Evolutionary conservation across 2,797 vertebrate species (phyloP), one percentile per base, ranked within the genome.

Genomic region (Hydrocynus forskahlii): DNA sequence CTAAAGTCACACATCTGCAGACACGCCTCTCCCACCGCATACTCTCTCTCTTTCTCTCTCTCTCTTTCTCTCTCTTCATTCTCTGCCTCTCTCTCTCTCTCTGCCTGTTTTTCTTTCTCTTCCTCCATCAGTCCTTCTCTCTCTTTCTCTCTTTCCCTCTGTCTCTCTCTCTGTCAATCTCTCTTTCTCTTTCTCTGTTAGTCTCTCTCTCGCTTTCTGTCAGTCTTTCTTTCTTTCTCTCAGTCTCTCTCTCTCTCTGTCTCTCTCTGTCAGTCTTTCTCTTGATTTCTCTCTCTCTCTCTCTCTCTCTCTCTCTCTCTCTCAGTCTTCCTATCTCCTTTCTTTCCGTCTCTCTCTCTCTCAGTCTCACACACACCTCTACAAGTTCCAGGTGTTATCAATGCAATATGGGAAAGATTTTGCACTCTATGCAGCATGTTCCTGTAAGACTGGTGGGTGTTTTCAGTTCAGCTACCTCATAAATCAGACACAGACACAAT

Each of bases 331-430:
- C n/a, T n/a, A n/a, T n/a, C n/a, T n/a, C n/a, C 74, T 68, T 21
- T 64, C 74, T n/a, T n/a, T 59, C 55, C 25, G 8, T 12, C 40
- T 43, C 72, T 68, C 14, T 64, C 59, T 13, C 25, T 60, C 19
- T 12, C 45, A 40, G 35, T 64, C n/a, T 38, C 38, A 48, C 21
- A 29, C 35, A 76, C 75, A 67, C 13, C 73, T 86, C 85, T 82
- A 89, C 76, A 86, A 81, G 83, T 76, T 88, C 86, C 87, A 88
- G 85, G 85, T 92, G 88, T 87, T 88, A 84, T 86, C 70, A 70
- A 68, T 84, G 76, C 48, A 16, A 81, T 78, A 72, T 79, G 79
- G 85, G 86, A 81, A 76, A 80, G 75, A 59, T 78, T 88, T 86
- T 67, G 83, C 79, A 80, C 57, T 83, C 21, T 7, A 78, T 85